Evolutionary conservation across 2,888 invertebrate genomes (phyloP).

Genomic region (Trypoxylon attenuatum): DNA sequence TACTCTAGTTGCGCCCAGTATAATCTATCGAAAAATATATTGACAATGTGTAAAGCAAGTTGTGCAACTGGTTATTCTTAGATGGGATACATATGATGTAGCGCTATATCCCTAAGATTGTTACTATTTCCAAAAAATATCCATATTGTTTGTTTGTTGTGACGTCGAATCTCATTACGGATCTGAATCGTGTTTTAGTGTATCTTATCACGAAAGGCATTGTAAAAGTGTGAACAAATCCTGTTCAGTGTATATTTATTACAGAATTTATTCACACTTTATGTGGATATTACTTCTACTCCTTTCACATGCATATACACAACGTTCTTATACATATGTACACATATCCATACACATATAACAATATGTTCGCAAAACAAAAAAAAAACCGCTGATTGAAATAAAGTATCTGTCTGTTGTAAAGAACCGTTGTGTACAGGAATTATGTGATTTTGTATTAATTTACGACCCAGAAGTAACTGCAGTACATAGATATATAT

Average conservation of each 20-base stretch:
- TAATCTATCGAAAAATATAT: slow-evolving; percentile 52
- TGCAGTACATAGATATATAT: too few relatives aligned
- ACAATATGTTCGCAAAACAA: slow-evolving; percentile 55
- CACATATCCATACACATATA: slow-evolving; percentile 57
- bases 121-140: slow-evolving; percentile 68
- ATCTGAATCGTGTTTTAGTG: slow-evolving; percentile 53
- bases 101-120: slow-evolving; percentile 62
- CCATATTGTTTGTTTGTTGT: slow-evolving; percentile 71
- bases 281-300: slow-evolving; percentile 40
- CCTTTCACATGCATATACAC: slow-evolving; percentile 48
- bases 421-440: slow-evolving; percentile 47
- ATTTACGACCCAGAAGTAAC: too few relatives aligned
- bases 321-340: slow-evolving; percentile 58
- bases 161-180: slow-evolving; percentile 64
- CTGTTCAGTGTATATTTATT: slow-evolving; percentile 37
- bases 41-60: slow-evolving; percentile 57
- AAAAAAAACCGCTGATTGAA: slow-evolving; percentile 63
- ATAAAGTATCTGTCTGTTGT: slow-evolving; percentile 71
- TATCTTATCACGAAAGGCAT: slow-evolving; percentile 39
- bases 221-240: slow-evolving; percentile 51
- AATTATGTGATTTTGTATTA: too few relatives aligned
- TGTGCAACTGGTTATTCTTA: slow-evolving; percentile 58
- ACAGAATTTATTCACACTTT: slow-evolving; percentile 44
- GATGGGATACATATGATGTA: slow-evolving; percentile 57
- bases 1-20: slow-evolving; percentile 46